Base-by-base conservation (phyloP, 2,888 invertebrate species). In the Aromia moschata region DNA sequence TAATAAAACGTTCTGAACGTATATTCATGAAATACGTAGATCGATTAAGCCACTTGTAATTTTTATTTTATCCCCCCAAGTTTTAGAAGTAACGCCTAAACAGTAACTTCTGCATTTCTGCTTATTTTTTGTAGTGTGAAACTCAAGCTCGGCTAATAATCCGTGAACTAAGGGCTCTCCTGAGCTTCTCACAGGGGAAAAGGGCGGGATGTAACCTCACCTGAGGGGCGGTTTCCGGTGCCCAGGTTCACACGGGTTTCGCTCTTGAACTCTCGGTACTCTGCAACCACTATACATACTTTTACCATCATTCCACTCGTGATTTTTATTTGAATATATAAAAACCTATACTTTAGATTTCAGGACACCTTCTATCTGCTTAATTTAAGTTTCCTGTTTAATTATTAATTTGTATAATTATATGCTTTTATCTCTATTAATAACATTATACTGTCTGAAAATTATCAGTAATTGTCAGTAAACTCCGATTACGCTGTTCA, bases 211-310 rank as follows among this genome's bases (percentile, higher is more conserved):
- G 43, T 56, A 63, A 62, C 58, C 71, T 75, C 75, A 77, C 77
- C 77, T 77, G 78, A 79, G 73, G 77, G 79, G 78, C 75, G 77
- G 76, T 71, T 79, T 79, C 79, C 79, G 79, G 78, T 78, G 76
- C 74, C 73, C 73, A 70, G 70, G 76, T 79, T 78, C 79, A 78
- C 79, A 79, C 79, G 72, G 72, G 65, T 68, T 49, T 60, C 59
- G 61, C 55, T 60, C 67, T 51, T 51, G 51, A 51, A 51, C 15
- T 51, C 51, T 51, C 51, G 14, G 51, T 51, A 40, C 51, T 51
- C 40, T n/a, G 40, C 41, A 47, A 14, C 47, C 56, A 40, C 45
- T 56, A 46, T 47, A 40, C 31, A 37, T 46, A 55, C 55, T 55
- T 47, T 33, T 40, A 33, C 51, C 40, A 51, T 51, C 40, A 40